Evolutionary conservation across 1,140 invertebrate genomes (phyloP).

Genomic region (Thalassaphorura encarpata): DNA sequence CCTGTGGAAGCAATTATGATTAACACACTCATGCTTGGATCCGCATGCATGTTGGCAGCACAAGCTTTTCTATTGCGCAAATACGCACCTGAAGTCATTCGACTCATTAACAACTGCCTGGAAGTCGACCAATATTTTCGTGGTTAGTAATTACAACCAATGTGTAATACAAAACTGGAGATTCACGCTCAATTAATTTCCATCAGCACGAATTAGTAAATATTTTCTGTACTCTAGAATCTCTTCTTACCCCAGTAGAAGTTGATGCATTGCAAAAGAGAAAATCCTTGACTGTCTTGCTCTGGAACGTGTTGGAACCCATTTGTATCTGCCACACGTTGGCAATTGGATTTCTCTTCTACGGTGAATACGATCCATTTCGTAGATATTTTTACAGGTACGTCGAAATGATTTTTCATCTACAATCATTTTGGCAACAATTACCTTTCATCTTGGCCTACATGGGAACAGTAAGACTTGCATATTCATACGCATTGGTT

Average conservation of each 20-base stretch:
- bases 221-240: background rate
- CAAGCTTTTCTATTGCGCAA: no score
- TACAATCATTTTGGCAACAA: background rate
- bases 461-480: background rate
- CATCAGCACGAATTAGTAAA: no score
- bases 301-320: background rate
- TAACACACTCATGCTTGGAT: no score
- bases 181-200: background rate
- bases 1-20: no score
- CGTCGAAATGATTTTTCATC: background rate
- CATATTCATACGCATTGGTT: background rate
- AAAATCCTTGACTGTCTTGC: background rate
- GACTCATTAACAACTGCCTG: background rate
- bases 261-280: background rate
- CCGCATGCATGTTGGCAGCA: no score
- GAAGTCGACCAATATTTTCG: background rate
- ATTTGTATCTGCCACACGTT: background rate
- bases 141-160: background rate
- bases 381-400: background rate
- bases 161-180: background rate
- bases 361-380: background rate
- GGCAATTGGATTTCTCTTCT: background rate
- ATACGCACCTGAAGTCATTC: no score
- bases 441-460: background rate
- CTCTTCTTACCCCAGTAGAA: background rate